Evolutionary conservation across 1,140 invertebrate species (phyloP).

Genomic region (Bilobella aurantiaca): DNA sequence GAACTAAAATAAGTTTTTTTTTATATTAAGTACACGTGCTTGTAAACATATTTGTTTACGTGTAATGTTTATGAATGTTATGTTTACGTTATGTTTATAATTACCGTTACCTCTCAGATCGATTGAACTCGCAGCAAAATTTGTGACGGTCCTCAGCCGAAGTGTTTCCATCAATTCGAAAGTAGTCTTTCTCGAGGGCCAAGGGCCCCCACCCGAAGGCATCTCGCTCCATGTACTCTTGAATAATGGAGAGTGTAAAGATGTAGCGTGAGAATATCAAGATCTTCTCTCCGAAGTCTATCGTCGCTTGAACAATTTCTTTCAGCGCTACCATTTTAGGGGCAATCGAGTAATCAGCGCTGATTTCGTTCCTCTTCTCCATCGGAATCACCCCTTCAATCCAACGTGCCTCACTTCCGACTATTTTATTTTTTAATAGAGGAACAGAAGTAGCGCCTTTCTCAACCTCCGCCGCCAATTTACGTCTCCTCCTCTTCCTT

Average conservation of each 20-base stretch:
- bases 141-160: background rate
- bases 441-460: no score
- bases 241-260: slow-evolving; percentile 79
- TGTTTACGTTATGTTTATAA: no score
- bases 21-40: no score
- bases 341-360: slow-evolving; percentile 55
- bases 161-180: background rate
- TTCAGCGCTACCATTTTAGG: slow-evolving; percentile 74
- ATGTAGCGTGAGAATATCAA: slow-evolving; percentile 84
- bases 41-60: no score
- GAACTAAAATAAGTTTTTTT: no score
- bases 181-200: background rate
- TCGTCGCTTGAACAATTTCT: slow-evolving; percentile 72
- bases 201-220: slow-evolving; percentile 25
- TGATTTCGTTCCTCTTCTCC: slow-evolving; percentile 42
- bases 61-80: no score
- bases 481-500: no score
- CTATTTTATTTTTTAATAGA: slow-evolving; percentile 19
- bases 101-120: background rate
- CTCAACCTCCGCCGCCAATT: no score
- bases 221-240: slow-evolving; percentile 67
- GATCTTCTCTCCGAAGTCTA: slow-evolving; percentile 85
- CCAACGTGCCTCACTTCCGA: background rate
- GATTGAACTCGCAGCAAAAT: background rate
- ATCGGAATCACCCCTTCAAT: slow-evolving; percentile 35